phyloP scores from a whole-genome alignment of 37 sponge, comb jelly and placozoan species.

The Hexactinellida sp. region DNA sequence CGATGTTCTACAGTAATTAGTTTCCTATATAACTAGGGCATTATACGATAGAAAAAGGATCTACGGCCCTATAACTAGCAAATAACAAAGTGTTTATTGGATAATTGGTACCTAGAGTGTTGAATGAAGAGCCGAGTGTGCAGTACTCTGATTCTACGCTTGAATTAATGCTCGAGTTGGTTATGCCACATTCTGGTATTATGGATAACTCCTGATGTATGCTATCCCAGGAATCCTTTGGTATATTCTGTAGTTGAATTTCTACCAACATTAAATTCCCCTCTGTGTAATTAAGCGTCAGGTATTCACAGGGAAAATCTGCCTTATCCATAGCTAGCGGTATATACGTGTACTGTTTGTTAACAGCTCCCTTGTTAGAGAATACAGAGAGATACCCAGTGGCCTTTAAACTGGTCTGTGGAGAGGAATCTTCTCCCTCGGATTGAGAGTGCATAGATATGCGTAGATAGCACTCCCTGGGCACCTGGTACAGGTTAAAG shows the following conservation, averaged over 20 bases:
- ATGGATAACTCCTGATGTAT: background rate
- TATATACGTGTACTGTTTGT: background rate
- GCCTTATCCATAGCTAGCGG: background rate
- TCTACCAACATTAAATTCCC: background rate
- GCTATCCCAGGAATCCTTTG: background rate
- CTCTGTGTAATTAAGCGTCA: background rate
- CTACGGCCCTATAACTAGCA: no score
- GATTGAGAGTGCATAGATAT: background rate
- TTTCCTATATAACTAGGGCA: no score
- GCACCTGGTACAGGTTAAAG: background rate
- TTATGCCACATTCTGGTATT: background rate
- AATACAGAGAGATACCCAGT: background rate
- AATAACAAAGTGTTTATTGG: no score
- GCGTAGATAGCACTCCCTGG: background rate
- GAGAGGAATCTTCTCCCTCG: background rate
- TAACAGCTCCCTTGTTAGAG: background rate
- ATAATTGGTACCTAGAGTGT: conserved; percentile 1
- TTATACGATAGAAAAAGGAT: no score
- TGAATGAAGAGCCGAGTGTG: background rate
- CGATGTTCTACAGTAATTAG: no score
- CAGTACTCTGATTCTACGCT: background rate
- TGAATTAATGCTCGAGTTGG: background rate
- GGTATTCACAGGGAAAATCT: background rate
- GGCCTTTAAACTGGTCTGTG: background rate
- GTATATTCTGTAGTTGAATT: conserved; percentile 6